Percentiles rank a stretch among this genome's conserved stretches.
phyloP scores from a whole-genome alignment of 2,113 vertebrate species.

The Butastur rufipennis region DNA sequence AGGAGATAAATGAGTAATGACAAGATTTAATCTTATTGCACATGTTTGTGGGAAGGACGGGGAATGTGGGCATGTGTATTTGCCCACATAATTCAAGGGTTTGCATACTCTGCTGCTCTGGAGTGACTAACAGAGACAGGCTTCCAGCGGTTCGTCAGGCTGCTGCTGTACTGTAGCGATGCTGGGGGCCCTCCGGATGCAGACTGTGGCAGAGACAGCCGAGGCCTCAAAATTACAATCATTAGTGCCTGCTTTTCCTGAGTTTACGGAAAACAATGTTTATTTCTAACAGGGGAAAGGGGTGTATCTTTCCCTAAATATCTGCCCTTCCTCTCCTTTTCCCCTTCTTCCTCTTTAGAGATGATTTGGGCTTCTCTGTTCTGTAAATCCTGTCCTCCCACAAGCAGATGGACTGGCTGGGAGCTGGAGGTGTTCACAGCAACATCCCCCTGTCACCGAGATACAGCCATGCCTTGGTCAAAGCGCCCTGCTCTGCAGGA shows the following conservation, averaged over 20 bases:
- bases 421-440: neutral
- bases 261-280: neutral
- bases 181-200: neutral
- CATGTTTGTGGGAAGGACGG: neutral
- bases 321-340: neutral
- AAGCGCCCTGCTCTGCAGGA: neutral
- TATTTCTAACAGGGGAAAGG: neutral
- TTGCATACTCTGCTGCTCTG: neutral
- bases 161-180: accelerated
- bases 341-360: neutral
- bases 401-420: neutral
- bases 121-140: neutral
- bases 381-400: neutral
- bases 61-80: neutral
- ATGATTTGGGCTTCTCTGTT: neutral
- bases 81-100: neutral
- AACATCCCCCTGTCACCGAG: neutral
- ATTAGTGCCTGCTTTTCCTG: neutral
- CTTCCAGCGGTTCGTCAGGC: neutral
- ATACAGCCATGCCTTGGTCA: too few relatives aligned
- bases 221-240: neutral
- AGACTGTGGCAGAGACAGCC: neutral
- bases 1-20: neutral
- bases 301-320: neutral
- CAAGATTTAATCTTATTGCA: neutral